phyloP scores from a whole-genome alignment of 2,888 invertebrate genomes.

The Lampropteryx suffumata region DNA sequence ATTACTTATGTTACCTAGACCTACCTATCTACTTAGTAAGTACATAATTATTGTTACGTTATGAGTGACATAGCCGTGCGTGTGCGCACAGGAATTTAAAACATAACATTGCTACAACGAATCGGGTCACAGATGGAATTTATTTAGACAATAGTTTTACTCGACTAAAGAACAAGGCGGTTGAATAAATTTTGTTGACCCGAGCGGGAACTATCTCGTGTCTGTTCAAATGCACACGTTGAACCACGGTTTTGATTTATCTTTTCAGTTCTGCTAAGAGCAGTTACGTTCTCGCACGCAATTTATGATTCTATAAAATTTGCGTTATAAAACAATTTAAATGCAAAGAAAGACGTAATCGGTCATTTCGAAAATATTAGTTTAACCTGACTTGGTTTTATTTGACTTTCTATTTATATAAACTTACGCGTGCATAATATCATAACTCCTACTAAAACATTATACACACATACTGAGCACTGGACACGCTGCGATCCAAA shows the following conservation, averaged over 20 bases:
- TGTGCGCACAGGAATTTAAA: conserved; percentile 31
- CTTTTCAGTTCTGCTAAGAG: conserved; percentile 1
- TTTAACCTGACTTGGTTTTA: not conserved
- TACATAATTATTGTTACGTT: too few relatives aligned
- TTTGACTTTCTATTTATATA: conserved; percentile 12
- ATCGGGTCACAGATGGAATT: conserved; percentile 23
- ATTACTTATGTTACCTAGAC: too few relatives aligned
- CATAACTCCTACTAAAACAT: too few relatives aligned
- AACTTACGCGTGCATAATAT: too few relatives aligned
- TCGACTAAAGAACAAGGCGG: conserved; percentile 47
- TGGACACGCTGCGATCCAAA: too few relatives aligned
- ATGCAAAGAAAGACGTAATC: conserved; percentile 7
- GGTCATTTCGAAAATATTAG: conserved; percentile 4
- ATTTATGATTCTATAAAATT: conserved; percentile 11
- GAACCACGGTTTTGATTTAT: not conserved
- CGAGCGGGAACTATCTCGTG: conserved; percentile 16
- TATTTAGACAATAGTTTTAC: conserved; percentile 37
- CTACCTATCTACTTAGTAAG: too few relatives aligned
- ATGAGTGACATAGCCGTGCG: too few relatives aligned
- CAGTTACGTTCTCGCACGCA: conserved; percentile 5
- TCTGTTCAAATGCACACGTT: too few relatives aligned
- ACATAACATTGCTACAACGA: conserved; percentile 35
- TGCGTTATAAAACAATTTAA: conserved; percentile 1
- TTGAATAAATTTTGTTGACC: conserved; percentile 64
- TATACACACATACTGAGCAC: too few relatives aligned